A percentile compares a stretch with the other conserved stretches of the same genome.
Conservation (phyloP, 2,888 invertebrate genomes). For the Epiblema foenella region DNA sequence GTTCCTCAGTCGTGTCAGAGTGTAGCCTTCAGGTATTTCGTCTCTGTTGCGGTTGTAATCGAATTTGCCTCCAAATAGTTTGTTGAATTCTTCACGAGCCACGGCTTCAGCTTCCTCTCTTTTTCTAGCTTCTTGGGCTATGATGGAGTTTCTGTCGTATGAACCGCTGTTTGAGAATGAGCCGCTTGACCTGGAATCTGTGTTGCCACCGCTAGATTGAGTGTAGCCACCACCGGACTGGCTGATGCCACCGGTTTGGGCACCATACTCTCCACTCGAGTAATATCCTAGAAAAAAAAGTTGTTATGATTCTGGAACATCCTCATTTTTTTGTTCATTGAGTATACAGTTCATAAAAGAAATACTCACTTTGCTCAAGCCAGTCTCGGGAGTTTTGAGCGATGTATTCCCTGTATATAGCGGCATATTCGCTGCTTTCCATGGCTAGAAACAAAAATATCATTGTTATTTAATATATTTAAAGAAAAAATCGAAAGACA, state of each 20-base stretch:
- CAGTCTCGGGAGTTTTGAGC: conserved; percentile 32
- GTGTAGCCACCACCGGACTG: conserved; percentile 43
- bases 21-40: conserved; percentile 58
- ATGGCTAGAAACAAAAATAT: conserved; percentile 62
- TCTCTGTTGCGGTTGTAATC: conserved; percentile 48
- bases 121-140: conserved; percentile 19
- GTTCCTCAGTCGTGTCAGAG: conserved; percentile 65
- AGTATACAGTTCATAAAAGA: not conserved
- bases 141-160: conserved; percentile 11
- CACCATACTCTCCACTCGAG: conserved; percentile 8
- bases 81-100: conserved; percentile 17
- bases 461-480: conserved; percentile 33
- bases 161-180: conserved; percentile 44
- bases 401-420: conserved; percentile 56
- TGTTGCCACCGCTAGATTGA: conserved; percentile 30
- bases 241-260: conserved; percentile 31
- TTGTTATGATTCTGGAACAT: not conserved
- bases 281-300: conserved; percentile 51
- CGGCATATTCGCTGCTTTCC: conserved; percentile 59
- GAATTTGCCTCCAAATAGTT: conserved; percentile 16
- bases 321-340: not conserved
- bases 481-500: conserved; percentile 51
- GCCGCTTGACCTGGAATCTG: conserved; percentile 50
- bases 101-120: conserved; percentile 14
- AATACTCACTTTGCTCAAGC: conserved; percentile 57